Evolutionary conservation across 2,888 invertebrate genomes (phyloP), one percentile per base, ranked within the genome.

Genomic region (Liopterus haemorrhoidalis): DNA sequence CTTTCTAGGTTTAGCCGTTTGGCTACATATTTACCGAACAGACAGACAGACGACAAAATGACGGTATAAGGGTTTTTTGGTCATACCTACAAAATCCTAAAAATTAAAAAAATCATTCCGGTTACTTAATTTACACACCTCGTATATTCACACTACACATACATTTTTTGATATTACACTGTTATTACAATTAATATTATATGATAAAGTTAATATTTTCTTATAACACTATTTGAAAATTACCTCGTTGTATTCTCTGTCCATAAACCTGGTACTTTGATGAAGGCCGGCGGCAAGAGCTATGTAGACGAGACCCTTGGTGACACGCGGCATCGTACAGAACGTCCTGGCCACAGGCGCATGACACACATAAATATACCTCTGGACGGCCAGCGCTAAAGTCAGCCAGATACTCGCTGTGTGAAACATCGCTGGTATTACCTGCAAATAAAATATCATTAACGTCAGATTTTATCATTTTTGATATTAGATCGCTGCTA

Each of bases 391-490:
- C 49, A 95, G 70, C 0, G 90, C 85, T 53, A 94, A 72, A 0
- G 94, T 94, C 57, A 94, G 70, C 93, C 93, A 94, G 50, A 93
- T 91, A 55, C 91, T 90, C 3, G 92, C 90, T 3, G 93, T 92
- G 70, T 94, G 94, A 67, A 92, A 93, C 70, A 91, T 78, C 15
- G 86, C 85, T 15, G 91, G 91, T 54, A 91, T 76, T 55, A 77
- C 75, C 75, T 82, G 70, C 0, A 63, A 63, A 33, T 51, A 55
- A 22, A 36, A 30, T 33, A 9, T 9, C 14, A 15, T 38, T 21
- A 21, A 28, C 11, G 12, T 8, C 6, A 28, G 5, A 31, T 31
- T 31, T 12, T n/a, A n/a, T n/a, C n/a, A n/a, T n/a, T 25, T 3
- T 25, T 25, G 25, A 11, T 25, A 4, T 25, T 5, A 25, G n/a